Conservation (phyloP, 2,888 invertebrate species). For the Strigamia transsilvanica region DNA sequence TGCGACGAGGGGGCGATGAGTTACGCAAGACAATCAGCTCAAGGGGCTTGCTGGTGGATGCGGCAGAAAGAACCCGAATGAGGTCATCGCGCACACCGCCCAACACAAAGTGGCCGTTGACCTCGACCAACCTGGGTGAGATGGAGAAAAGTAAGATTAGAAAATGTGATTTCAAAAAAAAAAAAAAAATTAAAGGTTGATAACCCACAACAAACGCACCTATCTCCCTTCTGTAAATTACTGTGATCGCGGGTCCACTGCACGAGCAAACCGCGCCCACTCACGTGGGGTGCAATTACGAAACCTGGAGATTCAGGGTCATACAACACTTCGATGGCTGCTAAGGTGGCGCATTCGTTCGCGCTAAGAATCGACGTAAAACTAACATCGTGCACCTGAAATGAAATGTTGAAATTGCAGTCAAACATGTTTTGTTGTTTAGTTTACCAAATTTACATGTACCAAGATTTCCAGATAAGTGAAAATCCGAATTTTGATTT, state of each 20-base stretch:
- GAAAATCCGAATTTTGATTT: too few relatives aligned
- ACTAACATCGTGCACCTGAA: slow-evolving; percentile 56
- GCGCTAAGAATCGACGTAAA: slow-evolving; percentile 59
- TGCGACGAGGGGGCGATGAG: slow-evolving; percentile 28
- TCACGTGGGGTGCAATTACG: slow-evolving; percentile 74
- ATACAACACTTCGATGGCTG: slow-evolving; percentile 75
- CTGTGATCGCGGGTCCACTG: slow-evolving; percentile 85
- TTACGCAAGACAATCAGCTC: slow-evolving; percentile 54
- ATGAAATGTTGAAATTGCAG: too few relatives aligned
- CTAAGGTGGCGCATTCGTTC: slow-evolving; percentile 67
- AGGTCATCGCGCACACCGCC: slow-evolving; percentile 62
- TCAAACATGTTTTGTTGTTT: too few relatives aligned
- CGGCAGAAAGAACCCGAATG: slow-evolving; percentile 54
- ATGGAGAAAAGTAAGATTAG: slow-evolving; percentile 25
- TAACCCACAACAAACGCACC: too few relatives aligned
- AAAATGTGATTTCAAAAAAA: slow-evolving; percentile 26
- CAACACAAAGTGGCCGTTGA: slow-evolving; percentile 79
- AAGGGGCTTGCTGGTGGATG: slow-evolving; percentile 55
- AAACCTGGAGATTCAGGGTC: slow-evolving; percentile 77
- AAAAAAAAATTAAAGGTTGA: slow-evolving; percentile 33
- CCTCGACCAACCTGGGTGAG: slow-evolving; percentile 77
- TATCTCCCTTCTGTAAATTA: slow-evolving; percentile 78
- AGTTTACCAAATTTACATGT: too few relatives aligned
- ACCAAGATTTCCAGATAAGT: too few relatives aligned
- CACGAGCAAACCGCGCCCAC: slow-evolving; percentile 68